phyloP scores from a whole-genome alignment of 1,140 invertebrate genomes.

The Scaptomyza montana region DNA sequence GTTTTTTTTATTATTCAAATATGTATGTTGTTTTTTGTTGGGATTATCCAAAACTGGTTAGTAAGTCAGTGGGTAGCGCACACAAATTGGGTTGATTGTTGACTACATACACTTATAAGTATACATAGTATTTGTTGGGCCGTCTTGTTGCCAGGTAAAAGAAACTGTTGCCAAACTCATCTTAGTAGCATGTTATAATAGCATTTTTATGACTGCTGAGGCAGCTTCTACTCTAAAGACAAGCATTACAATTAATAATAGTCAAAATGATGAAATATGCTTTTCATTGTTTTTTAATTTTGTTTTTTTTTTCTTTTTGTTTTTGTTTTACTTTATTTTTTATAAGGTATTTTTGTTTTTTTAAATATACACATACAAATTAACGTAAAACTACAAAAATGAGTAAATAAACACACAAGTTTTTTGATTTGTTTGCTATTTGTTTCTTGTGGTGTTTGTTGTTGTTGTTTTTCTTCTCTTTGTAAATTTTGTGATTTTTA shows the following conservation, averaged over 20 bases:
- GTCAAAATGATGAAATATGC: slow-evolving; percentile 46
- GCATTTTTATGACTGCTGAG: slow-evolving; percentile 43
- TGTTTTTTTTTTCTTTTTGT: slow-evolving; percentile 46
- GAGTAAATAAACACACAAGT: slow-evolving; percentile 62
- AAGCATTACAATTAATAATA: slow-evolving; percentile 35
- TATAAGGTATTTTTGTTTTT: slow-evolving; percentile 69
- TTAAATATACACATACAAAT: slow-evolving; percentile 82
- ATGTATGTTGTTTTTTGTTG: slow-evolving; percentile 34
- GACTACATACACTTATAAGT: not conserved
- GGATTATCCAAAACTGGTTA: slow-evolving; percentile 74
- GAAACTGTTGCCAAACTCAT: slow-evolving; percentile 43
- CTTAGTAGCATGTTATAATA: slow-evolving; percentile 31
- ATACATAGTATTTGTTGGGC: slow-evolving; percentile 9
- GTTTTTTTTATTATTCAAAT: slow-evolving; percentile 77
- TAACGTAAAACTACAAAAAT: slow-evolving; percentile 82
- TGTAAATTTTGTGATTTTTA: slow-evolving; percentile 42
- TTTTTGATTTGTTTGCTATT: slow-evolving; percentile 46
- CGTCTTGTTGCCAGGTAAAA: slow-evolving; percentile 47
- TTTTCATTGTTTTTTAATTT: slow-evolving; percentile 51
- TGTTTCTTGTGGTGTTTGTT: slow-evolving; percentile 39
- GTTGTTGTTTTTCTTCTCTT: slow-evolving; percentile 31
- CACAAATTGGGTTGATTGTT: slow-evolving; percentile 62
- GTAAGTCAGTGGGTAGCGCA: slow-evolving; percentile 79
- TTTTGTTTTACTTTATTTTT: slow-evolving; percentile 52
- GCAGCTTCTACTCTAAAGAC: slow-evolving; percentile 10